Conservation (phyloP, 2,113 vertebrate genomes). For the Eudyptes chrysolophus region DNA sequence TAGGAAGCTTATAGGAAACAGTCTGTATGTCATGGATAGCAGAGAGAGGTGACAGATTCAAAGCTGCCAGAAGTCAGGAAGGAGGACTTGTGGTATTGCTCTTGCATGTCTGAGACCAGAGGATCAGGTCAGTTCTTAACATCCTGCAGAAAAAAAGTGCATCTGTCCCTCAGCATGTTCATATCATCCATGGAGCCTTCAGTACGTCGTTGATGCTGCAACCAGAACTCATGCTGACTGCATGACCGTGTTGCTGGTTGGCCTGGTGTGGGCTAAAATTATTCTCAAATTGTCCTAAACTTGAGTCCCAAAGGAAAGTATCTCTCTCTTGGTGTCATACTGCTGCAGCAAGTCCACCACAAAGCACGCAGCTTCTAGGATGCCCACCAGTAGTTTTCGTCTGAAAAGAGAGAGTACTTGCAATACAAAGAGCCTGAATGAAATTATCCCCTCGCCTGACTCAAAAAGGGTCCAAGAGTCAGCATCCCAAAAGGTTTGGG, state of each 20-base stretch:
- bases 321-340: background rate
- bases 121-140: background rate
- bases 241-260: background rate
- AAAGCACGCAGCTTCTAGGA: background rate
- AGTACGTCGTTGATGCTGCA: background rate
- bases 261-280: background rate
- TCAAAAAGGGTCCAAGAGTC: background rate
- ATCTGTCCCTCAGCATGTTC: background rate
- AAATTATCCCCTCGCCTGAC: background rate
- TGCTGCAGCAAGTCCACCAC: background rate
- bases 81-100: background rate
- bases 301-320: background rate
- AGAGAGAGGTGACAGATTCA: background rate
- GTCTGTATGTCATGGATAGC: background rate
- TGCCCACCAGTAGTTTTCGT: background rate
- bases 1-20: background rate
- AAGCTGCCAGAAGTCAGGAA: slow-evolving; percentile 12
- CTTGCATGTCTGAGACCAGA: background rate
- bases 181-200: background rate
- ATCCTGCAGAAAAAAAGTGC: background rate
- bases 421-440: background rate
- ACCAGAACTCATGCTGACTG: background rate
- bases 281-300: background rate
- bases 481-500: background rate
- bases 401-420: background rate